These are phyloP conservation scores for Autographa gamma DNA, from an alignment of 2,888 invertebrate species.

Conservation along the genomic window DNA sequence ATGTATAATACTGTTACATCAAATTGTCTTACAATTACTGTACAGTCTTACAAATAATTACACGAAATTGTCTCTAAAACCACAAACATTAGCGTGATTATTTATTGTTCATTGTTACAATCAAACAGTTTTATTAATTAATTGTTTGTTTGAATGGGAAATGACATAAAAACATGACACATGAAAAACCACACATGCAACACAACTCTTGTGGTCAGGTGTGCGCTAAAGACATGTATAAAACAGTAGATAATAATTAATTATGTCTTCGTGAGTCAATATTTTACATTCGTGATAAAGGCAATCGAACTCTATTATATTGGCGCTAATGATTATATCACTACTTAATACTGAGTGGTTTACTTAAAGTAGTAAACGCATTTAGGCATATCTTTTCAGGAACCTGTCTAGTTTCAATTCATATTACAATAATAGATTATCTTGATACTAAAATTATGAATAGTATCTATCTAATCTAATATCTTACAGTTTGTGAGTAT, in stretches of 20 bases:
- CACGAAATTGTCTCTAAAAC: slow-evolving; percentile 46
- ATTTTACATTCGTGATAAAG: not conserved
- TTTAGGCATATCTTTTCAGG: not conserved
- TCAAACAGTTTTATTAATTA: slow-evolving; percentile 36
- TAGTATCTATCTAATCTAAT: too few species aligned
- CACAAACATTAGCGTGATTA: slow-evolving; percentile 42
- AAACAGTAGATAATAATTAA: slow-evolving; percentile 5
- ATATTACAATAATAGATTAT: not conserved
- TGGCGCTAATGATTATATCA: too few species aligned
- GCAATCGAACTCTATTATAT: not conserved
- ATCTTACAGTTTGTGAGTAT: too few species aligned
- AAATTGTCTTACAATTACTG: too few species aligned
- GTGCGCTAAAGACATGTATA: slow-evolving; percentile 6
- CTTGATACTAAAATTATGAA: not conserved
- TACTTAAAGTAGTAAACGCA: too few species aligned
- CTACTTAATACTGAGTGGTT: too few species aligned
- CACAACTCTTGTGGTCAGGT: slow-evolving; percentile 36
- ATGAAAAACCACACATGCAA: slow-evolving; percentile 32
- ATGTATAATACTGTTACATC: not conserved
- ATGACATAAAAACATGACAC: slow-evolving; percentile 27
- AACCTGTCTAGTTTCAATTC: not conserved
- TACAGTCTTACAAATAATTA: too few species aligned
- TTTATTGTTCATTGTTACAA: slow-evolving; percentile 48
- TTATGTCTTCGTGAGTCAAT: slow-evolving; percentile 1
- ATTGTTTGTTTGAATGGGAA: slow-evolving; percentile 32